Evolutionary conservation across 2,888 invertebrate genomes (phyloP).

Genomic region (Drosophila nr. medialis): DNA sequence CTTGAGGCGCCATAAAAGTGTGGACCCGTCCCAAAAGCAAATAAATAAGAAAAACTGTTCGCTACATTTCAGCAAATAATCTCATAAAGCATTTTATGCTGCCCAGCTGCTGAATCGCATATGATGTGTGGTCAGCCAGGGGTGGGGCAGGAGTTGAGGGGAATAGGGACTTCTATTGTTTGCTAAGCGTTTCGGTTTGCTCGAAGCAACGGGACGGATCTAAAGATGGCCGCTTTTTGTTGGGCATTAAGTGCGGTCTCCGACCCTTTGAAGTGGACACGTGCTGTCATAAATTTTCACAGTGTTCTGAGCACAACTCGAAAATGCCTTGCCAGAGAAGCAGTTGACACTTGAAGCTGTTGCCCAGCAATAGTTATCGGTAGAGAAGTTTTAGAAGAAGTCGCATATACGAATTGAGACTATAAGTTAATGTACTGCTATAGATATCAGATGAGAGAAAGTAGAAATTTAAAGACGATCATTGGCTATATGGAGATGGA

Average conservation of each 20-base stretch:
- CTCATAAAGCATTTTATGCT: slow-evolving; percentile 78
- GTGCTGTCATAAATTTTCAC: slow-evolving; percentile 69
- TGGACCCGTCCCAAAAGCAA: slow-evolving; percentile 57
- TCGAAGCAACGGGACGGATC: slow-evolving; percentile 32
- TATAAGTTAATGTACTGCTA: background rate
- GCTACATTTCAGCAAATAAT: slow-evolving; percentile 80
- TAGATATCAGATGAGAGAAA: background rate
- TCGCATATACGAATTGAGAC: background rate
- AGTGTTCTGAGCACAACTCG: slow-evolving; percentile 31
- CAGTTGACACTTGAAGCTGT: slow-evolving; percentile 25
- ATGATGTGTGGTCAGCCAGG: slow-evolving; percentile 54
- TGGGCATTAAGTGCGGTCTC: slow-evolving; percentile 69
- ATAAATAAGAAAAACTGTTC: slow-evolving; percentile 74
- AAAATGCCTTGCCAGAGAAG: slow-evolving; percentile 11
- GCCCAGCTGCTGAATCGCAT: slow-evolving; percentile 74
- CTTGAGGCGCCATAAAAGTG: slow-evolving; percentile 68
- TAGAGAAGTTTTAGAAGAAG: background rate
- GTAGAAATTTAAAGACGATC: background rate
- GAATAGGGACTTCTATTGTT: slow-evolving; percentile 60
- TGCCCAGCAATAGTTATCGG: slow-evolving; percentile 23
- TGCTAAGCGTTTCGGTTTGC: slow-evolving; percentile 75
- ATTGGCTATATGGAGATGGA: background rate
- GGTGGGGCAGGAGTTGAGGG: background rate
- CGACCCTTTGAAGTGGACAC: slow-evolving; percentile 69
- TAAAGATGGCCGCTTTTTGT: slow-evolving; percentile 33